Conservation (phyloP, 2,888 invertebrate genomes). For the Apodemia duryi region DNA sequence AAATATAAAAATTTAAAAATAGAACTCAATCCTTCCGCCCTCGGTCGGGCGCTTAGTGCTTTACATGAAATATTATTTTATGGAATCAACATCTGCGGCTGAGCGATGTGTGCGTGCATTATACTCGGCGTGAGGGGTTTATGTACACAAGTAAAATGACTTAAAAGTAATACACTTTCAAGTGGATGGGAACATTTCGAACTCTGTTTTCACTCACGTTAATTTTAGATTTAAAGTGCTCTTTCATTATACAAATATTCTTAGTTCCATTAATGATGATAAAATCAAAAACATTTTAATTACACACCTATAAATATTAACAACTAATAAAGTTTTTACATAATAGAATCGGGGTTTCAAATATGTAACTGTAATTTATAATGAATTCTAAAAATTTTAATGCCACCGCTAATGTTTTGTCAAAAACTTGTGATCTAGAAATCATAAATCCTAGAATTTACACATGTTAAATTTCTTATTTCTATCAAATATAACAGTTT, state of each 20-base stretch:
- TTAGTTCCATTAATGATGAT: conserved; percentile 18
- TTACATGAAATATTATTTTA: conserved; percentile 80
- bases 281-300: conserved; percentile 12
- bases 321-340: conserved; percentile 4
- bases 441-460: too few relatives aligned
- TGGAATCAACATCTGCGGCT: conserved; percentile 77
- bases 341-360: neutral
- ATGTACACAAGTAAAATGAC: conserved; percentile 72
- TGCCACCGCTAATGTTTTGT: neutral
- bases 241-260: conserved; percentile 35
- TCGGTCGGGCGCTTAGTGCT: conserved; percentile 73
- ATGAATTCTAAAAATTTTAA: neutral
- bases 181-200: conserved; percentile 67
- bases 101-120: conserved; percentile 53
- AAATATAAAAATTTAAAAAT: conserved; percentile 75
- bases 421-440: too few relatives aligned
- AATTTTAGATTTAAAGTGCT: conserved; percentile 43
- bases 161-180: conserved; percentile 67
- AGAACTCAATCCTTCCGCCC: conserved; percentile 79
- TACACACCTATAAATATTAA: neutral
- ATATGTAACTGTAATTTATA: neutral
- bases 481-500: too few relatives aligned
- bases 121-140: conserved; percentile 52
- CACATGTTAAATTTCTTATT: too few relatives aligned
- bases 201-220: conserved; percentile 50